Evolutionary conservation across 23 tunicate genomes (phyloP), one percentile per base, ranked within the genome.

Genomic region (Styela plicata): DNA sequence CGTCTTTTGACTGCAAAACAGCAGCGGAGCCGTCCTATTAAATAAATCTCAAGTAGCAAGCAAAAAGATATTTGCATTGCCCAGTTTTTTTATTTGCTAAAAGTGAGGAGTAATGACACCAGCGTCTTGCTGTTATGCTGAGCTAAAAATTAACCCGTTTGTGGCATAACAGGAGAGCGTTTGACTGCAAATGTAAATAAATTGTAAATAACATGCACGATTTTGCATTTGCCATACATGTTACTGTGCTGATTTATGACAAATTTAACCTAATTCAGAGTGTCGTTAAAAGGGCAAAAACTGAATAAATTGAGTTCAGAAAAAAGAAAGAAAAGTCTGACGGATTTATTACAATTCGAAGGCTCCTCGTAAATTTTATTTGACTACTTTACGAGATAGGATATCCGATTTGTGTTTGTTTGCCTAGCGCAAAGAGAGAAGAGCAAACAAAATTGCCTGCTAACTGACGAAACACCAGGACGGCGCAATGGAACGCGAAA

Each of bases 391-490:
- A 71, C 70, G 37, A 30, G 36, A 32, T 33, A 21, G 77, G 77
- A 71, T 34, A 32, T 32, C 77, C 77, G 77, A 30, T 30, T 34
- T 32, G 77, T 71, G 77, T 71, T 71, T 71, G 77, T 71, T 71
- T 71, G 77, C 77, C 29, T 29, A 32, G 5, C 77, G 35, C 24
- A 44, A 28, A 21, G 77, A 71, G 77, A 71, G 29, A 30, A 36
- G 77, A 31, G 77, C 77, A 71, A 31, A 71, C 77, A 71, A 27
- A 36, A 29, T 33, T 30, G 34, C 36, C 17, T 3, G 77, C 73
- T n/a, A n/a, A n/a, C n/a, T n/a, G n/a, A n/a, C n/a, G n/a, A n/a
- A n/a, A n/a, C n/a, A n/a, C n/a, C n/a, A n/a, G n/a, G n/a, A n/a
- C n/a, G n/a, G 21, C 65, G 65, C 71, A 18, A 24, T 29, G 71